Evolutionary conservation across 2,888 invertebrate species (phyloP).

Genomic region (Nowickia ferox): DNA sequence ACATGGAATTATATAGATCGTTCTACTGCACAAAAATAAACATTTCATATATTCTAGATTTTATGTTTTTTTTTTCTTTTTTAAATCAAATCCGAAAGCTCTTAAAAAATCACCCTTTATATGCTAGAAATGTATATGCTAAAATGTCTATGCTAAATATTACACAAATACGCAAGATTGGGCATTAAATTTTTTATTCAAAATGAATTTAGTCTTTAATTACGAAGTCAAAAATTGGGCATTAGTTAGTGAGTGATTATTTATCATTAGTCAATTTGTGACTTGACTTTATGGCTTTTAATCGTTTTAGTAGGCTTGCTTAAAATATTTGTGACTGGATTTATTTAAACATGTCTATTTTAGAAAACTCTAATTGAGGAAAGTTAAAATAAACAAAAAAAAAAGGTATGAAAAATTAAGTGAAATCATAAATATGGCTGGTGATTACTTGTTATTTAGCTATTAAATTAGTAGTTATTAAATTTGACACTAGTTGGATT

Average conservation of each 20-base stretch:
- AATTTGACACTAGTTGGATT: not conserved
- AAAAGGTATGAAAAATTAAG: conserved; percentile 3
- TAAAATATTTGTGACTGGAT: not conserved
- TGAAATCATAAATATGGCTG: conserved; percentile 14
- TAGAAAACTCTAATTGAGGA: not conserved
- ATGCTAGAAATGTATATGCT: too few species aligned
- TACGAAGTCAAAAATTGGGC: not conserved
- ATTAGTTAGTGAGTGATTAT: conserved; percentile 1
- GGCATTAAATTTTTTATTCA: too few species aligned
- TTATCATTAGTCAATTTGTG: not conserved
- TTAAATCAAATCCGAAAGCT: too few species aligned
- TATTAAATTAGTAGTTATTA: not conserved
- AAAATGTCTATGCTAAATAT: too few species aligned
- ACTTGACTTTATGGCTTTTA: not conserved
- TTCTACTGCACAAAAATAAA: too few species aligned
- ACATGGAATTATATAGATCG: too few species aligned
- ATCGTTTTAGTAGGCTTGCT: not conserved
- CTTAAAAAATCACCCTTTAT: too few species aligned
- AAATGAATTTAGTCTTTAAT: too few species aligned
- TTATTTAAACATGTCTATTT: not conserved
- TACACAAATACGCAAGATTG: too few species aligned
- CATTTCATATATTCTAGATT: too few species aligned
- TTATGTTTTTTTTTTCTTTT: too few species aligned
- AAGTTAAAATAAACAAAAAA: not conserved
- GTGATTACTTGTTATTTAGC: not conserved